phyloP scores from a whole-genome alignment of 2,797 vertebrate genomes.

The Epinephelus awoara region DNA sequence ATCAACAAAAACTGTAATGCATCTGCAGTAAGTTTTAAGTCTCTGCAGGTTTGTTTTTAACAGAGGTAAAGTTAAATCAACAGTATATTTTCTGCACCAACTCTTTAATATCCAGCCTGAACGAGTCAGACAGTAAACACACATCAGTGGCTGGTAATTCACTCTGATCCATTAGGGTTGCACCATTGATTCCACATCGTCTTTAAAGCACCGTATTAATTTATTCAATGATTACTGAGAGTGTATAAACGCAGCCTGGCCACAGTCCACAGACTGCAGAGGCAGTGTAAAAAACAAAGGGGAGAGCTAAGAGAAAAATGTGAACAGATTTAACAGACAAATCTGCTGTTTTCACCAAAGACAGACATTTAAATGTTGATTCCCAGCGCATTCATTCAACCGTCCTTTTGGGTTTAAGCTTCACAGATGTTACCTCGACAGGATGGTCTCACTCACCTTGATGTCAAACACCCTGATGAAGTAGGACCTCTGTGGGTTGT shows the following conservation, averaged over 20 bases:
- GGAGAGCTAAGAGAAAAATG: neutral
- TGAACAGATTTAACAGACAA: neutral
- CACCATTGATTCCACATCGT: neutral
- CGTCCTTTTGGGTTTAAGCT: neutral
- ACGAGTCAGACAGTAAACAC: conserved; percentile 4
- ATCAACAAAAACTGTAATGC: neutral
- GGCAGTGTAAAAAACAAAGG: no score
- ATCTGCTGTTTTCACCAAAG: no score
- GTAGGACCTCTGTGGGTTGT: conserved; percentile 98
- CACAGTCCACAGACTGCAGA: neutral
- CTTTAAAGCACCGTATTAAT: neutral
- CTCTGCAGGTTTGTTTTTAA: neutral
- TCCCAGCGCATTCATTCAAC: no score
- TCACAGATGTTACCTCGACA: neutral
- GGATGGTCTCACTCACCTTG: conserved; percentile 87
- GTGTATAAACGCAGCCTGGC: neutral
- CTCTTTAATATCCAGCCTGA: neutral
- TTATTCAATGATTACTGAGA: neutral
- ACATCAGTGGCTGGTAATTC: neutral
- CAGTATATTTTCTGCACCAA: neutral
- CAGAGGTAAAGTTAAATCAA: neutral
- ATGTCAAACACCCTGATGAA: conserved; percentile 98
- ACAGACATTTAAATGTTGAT: no score
- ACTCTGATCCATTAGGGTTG: neutral
- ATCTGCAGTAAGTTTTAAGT: neutral